Evolutionary conservation across 2,797 vertebrate species (phyloP), one percentile per base, ranked within the genome.

Genomic region (Rhodeus uyekii): DNA sequence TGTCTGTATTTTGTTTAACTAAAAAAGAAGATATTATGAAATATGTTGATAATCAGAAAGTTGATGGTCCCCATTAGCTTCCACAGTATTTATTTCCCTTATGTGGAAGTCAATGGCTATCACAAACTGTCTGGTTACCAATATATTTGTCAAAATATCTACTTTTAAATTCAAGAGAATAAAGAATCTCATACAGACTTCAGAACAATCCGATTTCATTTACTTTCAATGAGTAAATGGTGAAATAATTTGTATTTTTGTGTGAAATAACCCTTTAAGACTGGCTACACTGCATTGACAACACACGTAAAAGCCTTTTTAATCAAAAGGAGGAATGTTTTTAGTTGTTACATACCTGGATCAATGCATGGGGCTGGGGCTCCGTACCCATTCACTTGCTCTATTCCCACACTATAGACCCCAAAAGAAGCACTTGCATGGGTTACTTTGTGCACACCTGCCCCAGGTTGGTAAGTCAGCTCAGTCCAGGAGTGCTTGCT

Each of bases 401-500:
- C 76, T 18, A 94, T 14, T 18, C 95, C 94, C 0, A 96, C 63
- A 75, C 82, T 90, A 80, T 96, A 94, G 63, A 96, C 76, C 24
- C 87, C 93, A 76, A 96, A 94, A 39, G 7, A 9, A 1, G 82
- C 76, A 6, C 64, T 84, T 1, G 90, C 76, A 63, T 91, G 92
- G 68, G 88, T 80, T 24, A 93, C 24, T 3, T 1, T 86, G 75
- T 90, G 90, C 48, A 46, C 68, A 10, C 22, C 76, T 9, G 60
- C 16, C 0, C 29, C 72, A 9, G 27, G 32, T 32, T 81, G 83
- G 29, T 91, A 90, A 44, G 87, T 39, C 7, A 95, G 82, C 64
- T 94, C 89, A 0, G 89, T 61, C 88, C 92, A 96, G 1, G 92
- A 95, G 86, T 91, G 96, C 46, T 90, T 89, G 0, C 92, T 93